These are phyloP conservation scores for Pseudococcus jackbeardsleyi DNA, from an alignment of 2,888 invertebrate species.

Conservation along the genomic window DNA sequence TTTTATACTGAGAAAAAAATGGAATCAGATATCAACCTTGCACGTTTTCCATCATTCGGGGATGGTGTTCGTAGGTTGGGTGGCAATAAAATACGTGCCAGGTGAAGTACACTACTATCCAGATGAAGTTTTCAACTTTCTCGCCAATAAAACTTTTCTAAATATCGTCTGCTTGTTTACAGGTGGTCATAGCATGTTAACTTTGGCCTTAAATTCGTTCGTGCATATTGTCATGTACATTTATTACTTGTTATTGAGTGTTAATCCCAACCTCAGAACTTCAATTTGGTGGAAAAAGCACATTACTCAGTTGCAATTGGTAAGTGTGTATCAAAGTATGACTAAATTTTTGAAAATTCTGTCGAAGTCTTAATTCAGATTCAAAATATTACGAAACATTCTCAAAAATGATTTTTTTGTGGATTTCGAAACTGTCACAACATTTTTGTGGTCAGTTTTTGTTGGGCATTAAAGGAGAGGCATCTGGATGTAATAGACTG, in stretches of 20 bases:
- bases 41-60: slow-evolving; percentile 75
- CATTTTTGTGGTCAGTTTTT: no score
- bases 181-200: slow-evolving; percentile 88
- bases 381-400: no score
- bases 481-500: no score
- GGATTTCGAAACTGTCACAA: no score
- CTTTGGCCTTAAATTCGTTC: slow-evolving; percentile 88
- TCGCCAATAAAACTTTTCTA: neutral
- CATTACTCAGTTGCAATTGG: slow-evolving; percentile 87
- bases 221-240: slow-evolving; percentile 93
- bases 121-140: neutral
- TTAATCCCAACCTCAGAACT: slow-evolving; percentile 86
- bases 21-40: slow-evolving; percentile 74
- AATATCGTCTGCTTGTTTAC: slow-evolving; percentile 71
- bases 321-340: slow-evolving; percentile 69
- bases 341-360: no score
- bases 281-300: slow-evolving; percentile 86
- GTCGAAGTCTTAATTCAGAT: no score
- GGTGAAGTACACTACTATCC: slow-evolving; percentile 22
- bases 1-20: slow-evolving; percentile 75
- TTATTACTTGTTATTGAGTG: slow-evolving; percentile 88
- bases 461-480: no score
- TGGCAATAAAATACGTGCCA: slow-evolving; percentile 66
- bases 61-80: slow-evolving; percentile 69
- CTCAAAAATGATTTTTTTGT: no score